These are phyloP conservation scores for Todiramphus saurophagus DNA, from an alignment of 2,113 vertebrate species.

Conservation along the genomic window DNA sequence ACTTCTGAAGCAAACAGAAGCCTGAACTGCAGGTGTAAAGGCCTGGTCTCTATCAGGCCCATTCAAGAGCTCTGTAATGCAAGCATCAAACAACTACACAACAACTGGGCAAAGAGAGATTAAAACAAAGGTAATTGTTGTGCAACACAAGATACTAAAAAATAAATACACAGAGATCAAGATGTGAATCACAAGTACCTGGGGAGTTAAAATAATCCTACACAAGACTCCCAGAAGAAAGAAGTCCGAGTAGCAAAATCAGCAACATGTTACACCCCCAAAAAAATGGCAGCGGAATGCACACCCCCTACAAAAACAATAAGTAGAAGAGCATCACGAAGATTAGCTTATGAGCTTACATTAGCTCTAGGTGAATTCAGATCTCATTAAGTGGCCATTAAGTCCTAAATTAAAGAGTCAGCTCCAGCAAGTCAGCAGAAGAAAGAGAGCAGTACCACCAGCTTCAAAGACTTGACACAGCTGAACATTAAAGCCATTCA, in stretches of 20 bases:
- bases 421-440: background rate
- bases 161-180: background rate
- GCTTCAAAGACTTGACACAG: background rate
- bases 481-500: background rate
- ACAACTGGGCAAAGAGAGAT: background rate
- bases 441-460: background rate
- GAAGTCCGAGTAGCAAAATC: background rate
- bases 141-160: background rate
- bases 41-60: background rate
- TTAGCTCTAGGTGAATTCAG: background rate
- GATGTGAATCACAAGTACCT: background rate
- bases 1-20: background rate
- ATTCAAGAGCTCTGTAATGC: background rate
- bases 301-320: background rate
- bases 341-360: background rate
- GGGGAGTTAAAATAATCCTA: background rate
- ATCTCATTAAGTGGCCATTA: background rate
- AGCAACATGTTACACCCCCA: background rate
- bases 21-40: background rate
- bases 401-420: background rate
- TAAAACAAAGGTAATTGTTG: background rate
- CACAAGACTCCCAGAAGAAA: background rate
- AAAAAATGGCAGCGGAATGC: background rate
- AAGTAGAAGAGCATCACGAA: background rate
- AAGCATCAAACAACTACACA: background rate